A percentile compares a stretch with the other conserved stretches of the same genome.
Evolutionary conservation across 2,888 invertebrate species (phyloP).

Genomic region (Ctenicera cuprea): DNA sequence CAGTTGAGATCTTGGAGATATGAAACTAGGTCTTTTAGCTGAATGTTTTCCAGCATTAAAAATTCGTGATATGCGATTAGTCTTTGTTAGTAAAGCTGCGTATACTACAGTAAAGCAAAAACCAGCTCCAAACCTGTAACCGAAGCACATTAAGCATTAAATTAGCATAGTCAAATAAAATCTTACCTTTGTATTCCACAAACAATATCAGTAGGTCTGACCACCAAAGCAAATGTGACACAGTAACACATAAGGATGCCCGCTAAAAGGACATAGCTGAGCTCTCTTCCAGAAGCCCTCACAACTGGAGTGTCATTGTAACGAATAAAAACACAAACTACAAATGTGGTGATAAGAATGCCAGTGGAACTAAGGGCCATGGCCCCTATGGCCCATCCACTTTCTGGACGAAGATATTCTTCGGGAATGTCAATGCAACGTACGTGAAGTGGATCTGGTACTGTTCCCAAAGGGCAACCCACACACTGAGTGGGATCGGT

Average conservation of each 20-base stretch:
- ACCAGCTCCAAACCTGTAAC: conserved; percentile 87
- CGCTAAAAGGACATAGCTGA: conserved; percentile 92
- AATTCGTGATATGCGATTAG: conserved; percentile 96
- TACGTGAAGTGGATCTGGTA: conserved; percentile 86
- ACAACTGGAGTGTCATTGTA: conserved; percentile 96
- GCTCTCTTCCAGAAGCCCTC: conserved; percentile 93
- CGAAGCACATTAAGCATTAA: conserved; percentile 17
- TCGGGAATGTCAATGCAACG: conserved; percentile 87
- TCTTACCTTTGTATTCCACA: conserved; percentile 91
- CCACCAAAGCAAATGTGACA: conserved; percentile 93
- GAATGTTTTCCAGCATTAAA: conserved; percentile 98
- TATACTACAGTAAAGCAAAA: conserved; percentile 98
- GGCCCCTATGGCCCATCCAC: conserved; percentile 94
- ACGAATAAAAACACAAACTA: conserved; percentile 76
- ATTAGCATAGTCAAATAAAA: background rate
- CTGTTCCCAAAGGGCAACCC: conserved; percentile 87
- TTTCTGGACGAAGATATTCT: conserved; percentile 86
- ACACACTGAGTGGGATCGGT: conserved; percentile 89
- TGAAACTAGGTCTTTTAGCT: conserved; percentile 94
- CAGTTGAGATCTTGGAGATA: conserved; percentile 92
- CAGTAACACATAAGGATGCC: conserved; percentile 94
- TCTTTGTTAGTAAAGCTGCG: conserved; percentile 97
- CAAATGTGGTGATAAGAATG: conserved; percentile 84
- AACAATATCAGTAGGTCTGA: conserved; percentile 90
- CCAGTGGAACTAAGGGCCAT: conserved; percentile 93